Base-by-base conservation (phyloP, 2,797 vertebrate genomes). In the Manis crassicaudata region DNA sequence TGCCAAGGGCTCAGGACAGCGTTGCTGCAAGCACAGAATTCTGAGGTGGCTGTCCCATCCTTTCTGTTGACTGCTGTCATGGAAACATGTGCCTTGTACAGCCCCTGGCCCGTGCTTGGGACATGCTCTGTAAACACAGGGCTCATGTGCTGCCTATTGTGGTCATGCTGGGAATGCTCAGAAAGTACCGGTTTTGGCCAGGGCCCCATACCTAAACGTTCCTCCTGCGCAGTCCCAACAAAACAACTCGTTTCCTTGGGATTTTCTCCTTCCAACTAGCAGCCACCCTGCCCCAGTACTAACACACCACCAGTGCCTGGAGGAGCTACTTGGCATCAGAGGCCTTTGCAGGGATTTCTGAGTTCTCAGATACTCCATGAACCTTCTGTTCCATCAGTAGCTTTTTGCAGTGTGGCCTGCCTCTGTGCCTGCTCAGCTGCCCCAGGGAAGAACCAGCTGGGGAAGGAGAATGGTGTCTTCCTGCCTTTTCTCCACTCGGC, bases 1-100 rank as follows among this genome's bases (percentile, higher is more conserved):
- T 29, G 40, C 52, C 40, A 1, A 56, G 63, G 46, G 27, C n/a
- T 58, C 14, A 16, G 32, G 5, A 2, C 60, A n/a, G 65, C 7
- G 21, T 32, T 60, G 50, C 93, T 2, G 18, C 54, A 46, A 46
- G 46, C 2, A 2, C 10, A 46, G 46, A 46, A 46, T 46, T 46
- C 10, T 46, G 46, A 3, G 20, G 40, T 13, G 25, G 54, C 60
- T 10, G 40, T 46, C 40, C 23, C 0, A 0, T 43, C 23, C 68
- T 58, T 16, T 72, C 23, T 82, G 23, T 46, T 67, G 18, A 32
- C 25, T 52, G 25, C 52, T 60, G 50, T 35, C 7, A 0, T 25
- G 21, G 50, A 54, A 82, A 43, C 58, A 37, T 32, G 1, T 32
- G 60, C 62, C 63, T 80, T 75, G n/a, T 9, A 56, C 29, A 60